phyloP scores from a whole-genome alignment of 2,888 invertebrate genomes.

The Cyaniris semiargus region DNA sequence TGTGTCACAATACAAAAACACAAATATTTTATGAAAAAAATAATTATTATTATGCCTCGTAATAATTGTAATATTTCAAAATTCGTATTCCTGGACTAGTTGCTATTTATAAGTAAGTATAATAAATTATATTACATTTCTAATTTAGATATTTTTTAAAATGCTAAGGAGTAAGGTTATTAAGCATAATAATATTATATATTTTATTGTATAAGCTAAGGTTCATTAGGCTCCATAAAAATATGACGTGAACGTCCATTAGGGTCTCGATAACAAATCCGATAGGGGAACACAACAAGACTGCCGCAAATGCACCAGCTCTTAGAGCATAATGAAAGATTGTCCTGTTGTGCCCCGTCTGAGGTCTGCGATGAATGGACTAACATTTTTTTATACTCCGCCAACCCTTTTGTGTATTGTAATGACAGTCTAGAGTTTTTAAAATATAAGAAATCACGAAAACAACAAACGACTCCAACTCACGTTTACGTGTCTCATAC shows the following conservation, averaged over 20 bases:
- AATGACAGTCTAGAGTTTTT: constrained; percentile 35
- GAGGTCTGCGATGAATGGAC: constrained; percentile 42
- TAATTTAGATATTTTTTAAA: not conserved
- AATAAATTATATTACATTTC: not conserved
- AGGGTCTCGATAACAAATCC: not conserved
- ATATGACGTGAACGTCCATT: not conserved
- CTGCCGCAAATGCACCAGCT: constrained; percentile 31
- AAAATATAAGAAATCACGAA: constrained; percentile 31
- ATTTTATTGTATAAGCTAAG: not conserved
- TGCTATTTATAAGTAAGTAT: not conserved
- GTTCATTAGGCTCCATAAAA: not conserved
- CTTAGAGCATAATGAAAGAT: constrained; percentile 37
- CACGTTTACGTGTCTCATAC: not conserved
- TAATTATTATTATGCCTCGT: too few relatives aligned
- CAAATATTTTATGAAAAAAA: too few relatives aligned
- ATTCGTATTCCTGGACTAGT: too few relatives aligned
- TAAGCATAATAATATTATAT: too few relatives aligned
- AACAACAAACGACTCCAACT: constrained; percentile 20
- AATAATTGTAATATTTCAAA: too few relatives aligned
- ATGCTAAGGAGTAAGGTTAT: too few relatives aligned
- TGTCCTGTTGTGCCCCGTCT: constrained; percentile 32
- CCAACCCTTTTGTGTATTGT: constrained; percentile 45
- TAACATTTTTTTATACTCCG: constrained; percentile 44
- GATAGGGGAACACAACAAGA: constrained; percentile 28
- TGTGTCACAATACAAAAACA: too few relatives aligned